Evolutionary conservation across 2,797 vertebrate species (phyloP).

Genomic region (Ispidina picta): DNA sequence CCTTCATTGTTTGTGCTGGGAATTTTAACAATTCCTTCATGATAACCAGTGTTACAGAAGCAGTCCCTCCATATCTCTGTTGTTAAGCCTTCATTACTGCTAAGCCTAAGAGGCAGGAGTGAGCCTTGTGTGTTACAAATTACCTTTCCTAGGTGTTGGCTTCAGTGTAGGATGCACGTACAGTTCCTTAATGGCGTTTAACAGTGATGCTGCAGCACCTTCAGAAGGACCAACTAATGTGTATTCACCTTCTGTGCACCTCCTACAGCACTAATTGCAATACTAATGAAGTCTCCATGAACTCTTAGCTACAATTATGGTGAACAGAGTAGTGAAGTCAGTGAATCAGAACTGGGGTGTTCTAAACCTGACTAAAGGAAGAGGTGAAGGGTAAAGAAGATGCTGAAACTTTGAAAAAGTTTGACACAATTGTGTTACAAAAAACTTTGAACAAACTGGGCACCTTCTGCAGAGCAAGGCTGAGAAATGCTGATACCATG

Average conservation of each 20-base stretch:
- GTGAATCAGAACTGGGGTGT: background rate
- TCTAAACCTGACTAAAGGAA: background rate
- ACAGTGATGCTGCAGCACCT: constrained; percentile 20
- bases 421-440: background rate
- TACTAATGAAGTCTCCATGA: background rate
- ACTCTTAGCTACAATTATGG: background rate
- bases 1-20: constrained; percentile 30
- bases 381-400: background rate
- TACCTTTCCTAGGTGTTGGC: constrained; percentile 5
- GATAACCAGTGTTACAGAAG: background rate
- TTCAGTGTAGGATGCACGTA: background rate
- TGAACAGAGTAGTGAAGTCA: background rate
- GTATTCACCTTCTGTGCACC: background rate
- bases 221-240: background rate
- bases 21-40: background rate
- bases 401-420: background rate
- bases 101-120: background rate
- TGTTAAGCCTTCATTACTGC: background rate
- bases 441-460: background rate
- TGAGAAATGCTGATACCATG: background rate
- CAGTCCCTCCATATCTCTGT: background rate
- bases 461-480: background rate
- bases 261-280: background rate
- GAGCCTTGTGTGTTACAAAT: constrained; percentile 3
- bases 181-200: background rate